Evolutionary conservation across 2,888 invertebrate genomes (phyloP), one percentile per base, ranked within the genome.

Genomic region (Prenolepis imparis): DNA sequence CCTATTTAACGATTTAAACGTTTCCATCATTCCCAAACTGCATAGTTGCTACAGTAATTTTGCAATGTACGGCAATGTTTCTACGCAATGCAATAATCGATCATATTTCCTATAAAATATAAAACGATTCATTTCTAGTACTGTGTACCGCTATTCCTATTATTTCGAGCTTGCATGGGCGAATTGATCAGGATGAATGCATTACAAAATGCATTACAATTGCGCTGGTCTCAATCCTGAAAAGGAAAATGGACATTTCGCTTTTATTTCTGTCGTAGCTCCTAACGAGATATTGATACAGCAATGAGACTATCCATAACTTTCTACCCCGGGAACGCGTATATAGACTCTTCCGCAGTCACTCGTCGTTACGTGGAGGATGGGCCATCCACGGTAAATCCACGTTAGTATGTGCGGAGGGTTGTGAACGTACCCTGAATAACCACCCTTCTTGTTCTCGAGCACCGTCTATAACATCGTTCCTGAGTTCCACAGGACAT

Each of bases 271-370:
- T 78, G 61, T 83, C 85, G 70, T 89, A 78, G 73, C 68, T 70
- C 85, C 87, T 90, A 90, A 90, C 91, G 90, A 90, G 91, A 91
- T 89, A 91, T 90, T 90, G 91, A 91, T 90, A 91, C 89, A 87
- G 67, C 85, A 85, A 84, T 82, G 84, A 87, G 82, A 57, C 74
- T 73, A 85, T 78, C 86, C 86, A 86, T 88, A 89, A 89, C 89
- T 88, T 89, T 83, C 84, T 59, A 74, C 80, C 85, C 44, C 36
- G 36, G 70, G 63, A 63, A 39, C 70, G 64, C 84, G 75, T 85
- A 80, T 83, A 89, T 89, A 87, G 86, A 86, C 84, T 85, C 80
- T 87, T 90, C 87, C 83, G 88, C 87, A 88, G 87, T 87, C 87
- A 87, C 78, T 87, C 87, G 90, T 91, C 90, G 90, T 91, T 90